These are phyloP conservation scores for Linepithema humile DNA, from an alignment of 1,140 invertebrate genomes.

Conservation along the genomic window DNA sequence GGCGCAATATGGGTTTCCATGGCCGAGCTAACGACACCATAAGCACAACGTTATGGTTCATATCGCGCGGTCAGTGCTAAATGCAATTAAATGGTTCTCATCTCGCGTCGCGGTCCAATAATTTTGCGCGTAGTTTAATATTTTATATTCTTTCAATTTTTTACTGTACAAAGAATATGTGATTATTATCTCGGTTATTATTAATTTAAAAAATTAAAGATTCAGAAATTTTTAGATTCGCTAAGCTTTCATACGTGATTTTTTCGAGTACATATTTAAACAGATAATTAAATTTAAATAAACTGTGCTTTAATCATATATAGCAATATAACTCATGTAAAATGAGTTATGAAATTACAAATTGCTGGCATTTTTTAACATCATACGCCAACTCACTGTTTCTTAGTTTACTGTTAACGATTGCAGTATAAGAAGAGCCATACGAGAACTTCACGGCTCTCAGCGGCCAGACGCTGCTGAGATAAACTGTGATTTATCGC, in stretches of 20 bases:
- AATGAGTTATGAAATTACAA: not conserved
- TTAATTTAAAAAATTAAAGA: no score
- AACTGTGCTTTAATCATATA: no score
- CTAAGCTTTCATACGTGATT: no score
- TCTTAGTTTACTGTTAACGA: conserved; percentile 1
- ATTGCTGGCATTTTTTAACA: not conserved
- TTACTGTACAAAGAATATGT: not conserved
- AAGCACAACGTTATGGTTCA: conserved; percentile 6
- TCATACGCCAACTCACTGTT: not conserved
- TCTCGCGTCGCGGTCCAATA: not conserved
- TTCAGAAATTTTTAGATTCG: no score
- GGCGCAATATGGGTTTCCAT: not conserved
- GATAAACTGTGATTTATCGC: conserved; percentile 68
- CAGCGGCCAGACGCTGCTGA: conserved; percentile 15
- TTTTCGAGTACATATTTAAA: no score
- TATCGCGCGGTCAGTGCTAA: not conserved
- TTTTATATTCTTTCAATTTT: not conserved
- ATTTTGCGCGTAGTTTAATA: not conserved
- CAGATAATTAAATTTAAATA: no score
- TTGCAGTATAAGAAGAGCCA: conserved; percentile 40
- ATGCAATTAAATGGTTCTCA: not conserved
- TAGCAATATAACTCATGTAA: no score
- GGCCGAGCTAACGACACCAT: conserved; percentile 7
- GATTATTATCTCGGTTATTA: no score
- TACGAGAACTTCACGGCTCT: conserved; percentile 35